phyloP scores from a whole-genome alignment of 2,113 vertebrate species.

The Indri indri region DNA sequence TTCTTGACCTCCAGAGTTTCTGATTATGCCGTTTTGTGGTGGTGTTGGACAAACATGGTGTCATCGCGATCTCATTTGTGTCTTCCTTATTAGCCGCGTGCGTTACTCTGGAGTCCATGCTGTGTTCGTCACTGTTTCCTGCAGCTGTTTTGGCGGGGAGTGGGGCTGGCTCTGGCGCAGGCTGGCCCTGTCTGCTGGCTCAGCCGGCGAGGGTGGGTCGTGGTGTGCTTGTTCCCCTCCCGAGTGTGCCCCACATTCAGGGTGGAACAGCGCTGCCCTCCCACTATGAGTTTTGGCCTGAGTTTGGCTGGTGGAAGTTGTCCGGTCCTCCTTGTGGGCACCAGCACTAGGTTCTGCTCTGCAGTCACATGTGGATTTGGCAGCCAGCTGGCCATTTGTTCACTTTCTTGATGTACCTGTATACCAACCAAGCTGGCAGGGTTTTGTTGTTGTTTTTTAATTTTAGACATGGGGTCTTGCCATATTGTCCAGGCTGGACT shows the following conservation, averaged over 20 bases:
- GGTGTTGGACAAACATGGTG: not conserved
- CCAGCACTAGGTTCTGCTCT: not conserved
- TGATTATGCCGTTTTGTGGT: not conserved
- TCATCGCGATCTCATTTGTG: not conserved
- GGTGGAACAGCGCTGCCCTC: not conserved
- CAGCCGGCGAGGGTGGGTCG: not conserved
- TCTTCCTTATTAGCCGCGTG: not conserved
- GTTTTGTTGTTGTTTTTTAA: too few relatives aligned
- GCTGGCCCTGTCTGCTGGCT: not conserved
- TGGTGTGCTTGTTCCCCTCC: not conserved
- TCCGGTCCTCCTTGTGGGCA: not conserved
- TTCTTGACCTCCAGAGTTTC: not conserved
- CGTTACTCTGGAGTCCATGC: not conserved
- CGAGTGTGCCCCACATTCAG: not conserved
- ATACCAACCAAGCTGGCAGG: not conserved
- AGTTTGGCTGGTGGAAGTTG: not conserved
- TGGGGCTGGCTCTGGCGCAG: not conserved
- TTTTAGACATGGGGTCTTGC: not conserved
- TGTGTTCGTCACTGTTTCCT: not conserved
- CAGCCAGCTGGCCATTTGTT: not conserved
- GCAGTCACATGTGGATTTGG: not conserved
- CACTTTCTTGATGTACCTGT: not conserved
- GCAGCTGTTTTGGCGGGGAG: not conserved
- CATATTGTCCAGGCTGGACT: too few relatives aligned
- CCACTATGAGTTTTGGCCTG: not conserved